Evolutionary conservation across 2,797 vertebrate genomes (phyloP).

Genomic region (Sebastes variabilis): DNA sequence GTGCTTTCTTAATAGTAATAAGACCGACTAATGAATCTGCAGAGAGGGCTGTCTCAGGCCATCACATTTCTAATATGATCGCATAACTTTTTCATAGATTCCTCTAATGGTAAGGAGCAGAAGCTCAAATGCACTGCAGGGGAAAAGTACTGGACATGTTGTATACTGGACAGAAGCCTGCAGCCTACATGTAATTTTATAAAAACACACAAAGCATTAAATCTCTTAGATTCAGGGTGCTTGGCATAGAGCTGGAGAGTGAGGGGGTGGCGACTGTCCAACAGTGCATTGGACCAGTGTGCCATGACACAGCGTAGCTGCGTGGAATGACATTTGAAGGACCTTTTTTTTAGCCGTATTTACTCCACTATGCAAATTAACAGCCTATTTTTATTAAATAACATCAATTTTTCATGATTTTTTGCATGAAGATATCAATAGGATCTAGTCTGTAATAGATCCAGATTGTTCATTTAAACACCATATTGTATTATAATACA

Average conservation of each 20-base stretch:
- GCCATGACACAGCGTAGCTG: conserved; percentile 36
- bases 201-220: conserved; percentile 33
- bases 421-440: neutral
- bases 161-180: conserved; percentile 7
- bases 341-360: conserved; percentile 10
- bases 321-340: conserved; percentile 42
- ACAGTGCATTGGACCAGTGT: conserved; percentile 25
- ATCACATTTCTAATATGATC: conserved; percentile 19
- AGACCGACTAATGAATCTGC: neutral
- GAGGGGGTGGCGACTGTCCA: conserved; percentile 34
- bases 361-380: conserved; percentile 2
- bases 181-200: conserved; percentile 1
- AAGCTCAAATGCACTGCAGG: neutral
- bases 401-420: neutral
- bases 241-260: conserved; percentile 30
- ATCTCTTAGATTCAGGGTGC: conserved; percentile 30
- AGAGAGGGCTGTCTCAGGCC: neutral
- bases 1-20: neutral
- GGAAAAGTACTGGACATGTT: neutral
- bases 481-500: neutral
- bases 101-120: neutral
- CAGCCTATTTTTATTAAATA: neutral
- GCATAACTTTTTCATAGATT: neutral
- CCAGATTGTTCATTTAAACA: neutral
- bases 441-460: neutral